Evolutionary conservation across 1,140 invertebrate species (phyloP).

Genomic region (Calliphora vicina): DNA sequence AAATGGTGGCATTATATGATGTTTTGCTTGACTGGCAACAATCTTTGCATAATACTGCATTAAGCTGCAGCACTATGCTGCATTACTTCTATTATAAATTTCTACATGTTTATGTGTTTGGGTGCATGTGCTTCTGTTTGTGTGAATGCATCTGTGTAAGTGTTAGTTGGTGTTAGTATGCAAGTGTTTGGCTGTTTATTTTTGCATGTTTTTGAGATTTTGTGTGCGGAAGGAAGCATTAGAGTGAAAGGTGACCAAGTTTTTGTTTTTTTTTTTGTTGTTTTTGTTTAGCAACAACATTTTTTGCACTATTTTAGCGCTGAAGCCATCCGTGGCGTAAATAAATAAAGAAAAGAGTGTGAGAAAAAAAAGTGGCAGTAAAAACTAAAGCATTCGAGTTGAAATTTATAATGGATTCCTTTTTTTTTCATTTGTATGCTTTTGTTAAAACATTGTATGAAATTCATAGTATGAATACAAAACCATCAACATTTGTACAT

Average conservation of each 20-base stretch:
- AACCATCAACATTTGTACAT: background rate
- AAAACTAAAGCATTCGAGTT: slow-evolving; percentile 31
- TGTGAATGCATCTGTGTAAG: too few species aligned
- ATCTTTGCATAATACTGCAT: slow-evolving; percentile 12
- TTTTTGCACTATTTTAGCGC: background rate
- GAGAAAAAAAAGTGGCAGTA: background rate
- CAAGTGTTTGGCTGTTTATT: background rate
- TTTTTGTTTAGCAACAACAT: slow-evolving; percentile 10
- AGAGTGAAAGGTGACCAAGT: slow-evolving; percentile 34
- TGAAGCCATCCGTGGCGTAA: background rate
- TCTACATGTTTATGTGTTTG: background rate
- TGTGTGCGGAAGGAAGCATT: slow-evolving; percentile 21
- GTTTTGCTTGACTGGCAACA: slow-evolving; percentile 7
- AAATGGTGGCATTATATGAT: slow-evolving; percentile 4
- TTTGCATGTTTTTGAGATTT: background rate
- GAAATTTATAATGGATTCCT: slow-evolving; percentile 26
- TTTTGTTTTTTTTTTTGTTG: slow-evolving; percentile 8
- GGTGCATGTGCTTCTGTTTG: background rate
- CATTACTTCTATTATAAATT: background rate
- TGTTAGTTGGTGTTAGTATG: background rate
- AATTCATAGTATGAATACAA: background rate
- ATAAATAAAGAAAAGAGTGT: background rate
- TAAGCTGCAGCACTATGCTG: background rate
- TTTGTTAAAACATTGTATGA: background rate
- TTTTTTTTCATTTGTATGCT: background rate